Percentiles rank a stretch among this genome's conserved stretches.
These are phyloP conservation scores for Piezodorus guildinii DNA, from an alignment of 1,140 invertebrate genomes.

Conservation along the genomic window DNA sequence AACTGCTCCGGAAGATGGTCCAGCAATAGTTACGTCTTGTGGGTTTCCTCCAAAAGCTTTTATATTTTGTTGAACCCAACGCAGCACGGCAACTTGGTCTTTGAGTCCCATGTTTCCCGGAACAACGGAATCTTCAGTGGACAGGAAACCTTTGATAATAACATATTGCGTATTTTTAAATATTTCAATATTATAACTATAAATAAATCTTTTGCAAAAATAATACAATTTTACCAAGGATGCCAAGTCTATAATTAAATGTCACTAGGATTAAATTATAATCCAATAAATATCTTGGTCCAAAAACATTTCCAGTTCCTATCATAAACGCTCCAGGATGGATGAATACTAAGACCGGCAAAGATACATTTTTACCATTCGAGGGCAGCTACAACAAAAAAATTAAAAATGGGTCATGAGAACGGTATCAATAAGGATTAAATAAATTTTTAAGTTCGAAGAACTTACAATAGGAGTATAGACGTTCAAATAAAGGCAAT, in stretches of 20 bases:
- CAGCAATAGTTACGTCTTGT: conserved; percentile 7
- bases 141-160: not conserved
- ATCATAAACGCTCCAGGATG: conserved; percentile 48
- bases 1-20: not conserved
- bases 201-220: no score
- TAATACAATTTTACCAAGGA: conserved; percentile 27
- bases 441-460: not conserved
- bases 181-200: no score
- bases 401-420: not conserved
- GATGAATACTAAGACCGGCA: conserved; percentile 48
- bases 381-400: not conserved
- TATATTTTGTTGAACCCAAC: conserved; percentile 13
- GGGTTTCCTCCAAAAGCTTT: conserved; percentile 7
- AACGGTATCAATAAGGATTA: not conserved
- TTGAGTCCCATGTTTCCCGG: conserved; percentile 15
- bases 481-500: conserved; percentile 3
- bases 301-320: conserved; percentile 33
- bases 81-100: conserved; percentile 12
- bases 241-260: conserved; percentile 50
- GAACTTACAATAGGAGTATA: conserved; percentile 4
- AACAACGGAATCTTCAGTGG: conserved; percentile 3
- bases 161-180: no score
- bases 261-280: conserved; percentile 46
- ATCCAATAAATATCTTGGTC: conserved; percentile 42
- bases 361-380: not conserved